These are phyloP conservation scores for Caprella mutica DNA, from an alignment of 2,888 invertebrate genomes.

Conservation along the genomic window DNA sequence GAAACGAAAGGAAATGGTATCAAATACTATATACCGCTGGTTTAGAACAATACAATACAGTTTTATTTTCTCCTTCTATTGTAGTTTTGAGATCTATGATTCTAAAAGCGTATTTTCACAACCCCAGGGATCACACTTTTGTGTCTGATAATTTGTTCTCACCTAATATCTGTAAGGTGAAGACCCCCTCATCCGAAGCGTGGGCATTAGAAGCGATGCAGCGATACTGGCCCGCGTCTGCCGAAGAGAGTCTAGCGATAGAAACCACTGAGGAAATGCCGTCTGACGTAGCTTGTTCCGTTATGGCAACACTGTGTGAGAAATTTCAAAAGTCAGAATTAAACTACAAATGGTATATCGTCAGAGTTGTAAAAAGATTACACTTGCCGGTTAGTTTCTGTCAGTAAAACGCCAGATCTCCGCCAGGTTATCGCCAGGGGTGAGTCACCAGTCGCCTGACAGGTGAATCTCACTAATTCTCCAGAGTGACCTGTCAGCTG, in stretches of 20 bases:
- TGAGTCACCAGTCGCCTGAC: slow-evolving; percentile 25
- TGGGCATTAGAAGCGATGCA: slow-evolving; percentile 11
- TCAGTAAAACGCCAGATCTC: slow-evolving; percentile 11
- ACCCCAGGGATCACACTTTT: neutral
- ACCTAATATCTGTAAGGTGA: slow-evolving; percentile 4
- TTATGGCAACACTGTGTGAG: too few relatives aligned
- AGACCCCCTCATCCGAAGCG: neutral
- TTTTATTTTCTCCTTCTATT: too few relatives aligned
- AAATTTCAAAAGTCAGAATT: neutral
- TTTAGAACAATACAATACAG: too few relatives aligned
- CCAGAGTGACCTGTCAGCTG: slow-evolving; percentile 22
- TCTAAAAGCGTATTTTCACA: too few relatives aligned
- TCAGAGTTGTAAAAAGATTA: too few relatives aligned
- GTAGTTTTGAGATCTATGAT: too few relatives aligned
- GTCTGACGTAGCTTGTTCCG: too few relatives aligned
- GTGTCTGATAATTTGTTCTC: neutral
- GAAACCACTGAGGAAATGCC: neutral
- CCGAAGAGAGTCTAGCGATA: neutral
- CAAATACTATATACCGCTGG: too few relatives aligned
- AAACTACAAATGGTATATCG: neutral
- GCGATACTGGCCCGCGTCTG: slow-evolving; percentile 11
- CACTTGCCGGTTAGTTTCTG: slow-evolving; percentile 11
- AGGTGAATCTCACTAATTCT: slow-evolving; percentile 15
- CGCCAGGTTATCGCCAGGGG: slow-evolving; percentile 25
- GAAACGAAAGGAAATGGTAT: too few relatives aligned